Percentiles rank a stretch among this genome's conserved stretches.
phyloP scores from a whole-genome alignment of 2,888 invertebrate genomes.

The Nemoura dubitans region DNA sequence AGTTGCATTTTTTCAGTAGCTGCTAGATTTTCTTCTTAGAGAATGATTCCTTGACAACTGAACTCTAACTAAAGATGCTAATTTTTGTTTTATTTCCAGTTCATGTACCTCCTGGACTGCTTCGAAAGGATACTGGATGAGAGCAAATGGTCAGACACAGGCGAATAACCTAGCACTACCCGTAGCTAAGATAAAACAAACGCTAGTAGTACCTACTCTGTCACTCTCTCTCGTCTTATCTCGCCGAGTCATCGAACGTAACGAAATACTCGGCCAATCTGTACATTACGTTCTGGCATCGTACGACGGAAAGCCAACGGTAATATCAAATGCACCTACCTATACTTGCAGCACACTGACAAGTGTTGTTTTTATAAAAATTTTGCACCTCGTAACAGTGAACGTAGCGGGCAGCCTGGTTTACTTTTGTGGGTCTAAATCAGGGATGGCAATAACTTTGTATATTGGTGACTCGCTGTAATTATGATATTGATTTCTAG shows the following conservation, averaged over 20 bases:
- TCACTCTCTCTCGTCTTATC: constrained; percentile 3
- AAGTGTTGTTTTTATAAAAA: constrained; percentile 7
- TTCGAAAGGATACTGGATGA: constrained; percentile 96
- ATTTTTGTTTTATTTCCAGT: constrained; percentile 66
- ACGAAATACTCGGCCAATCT: not conserved
- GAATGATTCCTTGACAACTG: not conserved
- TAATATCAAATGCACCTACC: not conserved
- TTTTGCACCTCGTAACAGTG: not conserved
- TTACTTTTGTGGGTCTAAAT: not conserved
- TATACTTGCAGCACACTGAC: not conserved
- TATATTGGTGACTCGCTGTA: not conserved
- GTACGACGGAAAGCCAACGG: not conserved
- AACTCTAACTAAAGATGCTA: too few relatives aligned
- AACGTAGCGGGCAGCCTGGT: not conserved
- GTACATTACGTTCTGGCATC: not conserved
- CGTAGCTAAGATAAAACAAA: not conserved
- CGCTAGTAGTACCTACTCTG: constrained; percentile 9
- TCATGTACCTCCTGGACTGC: constrained; percentile 90
- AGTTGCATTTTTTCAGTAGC: not conserved
- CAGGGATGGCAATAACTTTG: not conserved
- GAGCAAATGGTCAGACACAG: constrained; percentile 83
- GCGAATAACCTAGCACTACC: constrained; percentile 69
- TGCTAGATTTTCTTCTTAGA: not conserved
- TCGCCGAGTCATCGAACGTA: not conserved
- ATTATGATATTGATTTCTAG: not conserved